Evolutionary conservation across 2,888 invertebrate genomes (phyloP).

Genomic region (Malacosoma neustria): DNA sequence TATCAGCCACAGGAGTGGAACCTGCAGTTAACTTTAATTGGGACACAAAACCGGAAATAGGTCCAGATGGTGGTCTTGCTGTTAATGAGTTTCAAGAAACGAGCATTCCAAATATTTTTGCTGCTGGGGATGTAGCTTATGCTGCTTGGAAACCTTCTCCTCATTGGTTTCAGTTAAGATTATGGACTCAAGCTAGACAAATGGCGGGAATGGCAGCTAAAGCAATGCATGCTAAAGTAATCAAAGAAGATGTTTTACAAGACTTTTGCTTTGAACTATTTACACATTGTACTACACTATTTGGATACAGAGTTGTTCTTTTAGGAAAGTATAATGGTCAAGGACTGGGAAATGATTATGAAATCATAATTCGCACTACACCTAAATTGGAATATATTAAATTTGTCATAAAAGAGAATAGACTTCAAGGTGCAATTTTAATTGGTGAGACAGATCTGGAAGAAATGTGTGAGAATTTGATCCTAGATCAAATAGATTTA

Average conservation of each 20-base stretch:
- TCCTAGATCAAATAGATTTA: constrained; percentile 94
- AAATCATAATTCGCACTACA: constrained; percentile 89
- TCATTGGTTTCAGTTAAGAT: constrained; percentile 95
- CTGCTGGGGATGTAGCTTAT: constrained; percentile 95
- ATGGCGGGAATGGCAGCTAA: constrained; percentile 97
- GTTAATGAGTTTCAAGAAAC: constrained; percentile 93
- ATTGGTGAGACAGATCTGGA: constrained; percentile 98
- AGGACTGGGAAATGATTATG: constrained; percentile 85
- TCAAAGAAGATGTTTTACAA: constrained; percentile 79
- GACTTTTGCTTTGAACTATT: constrained; percentile 99
- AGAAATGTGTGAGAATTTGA: constrained; percentile 98
- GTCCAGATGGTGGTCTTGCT: constrained; percentile 86
- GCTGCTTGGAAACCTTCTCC: constrained; percentile 84
- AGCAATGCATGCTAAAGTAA: constrained; percentile 82
- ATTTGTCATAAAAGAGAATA: constrained; percentile 87
- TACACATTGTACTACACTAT: constrained; percentile 95
- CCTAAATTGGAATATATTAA: constrained; percentile 89
- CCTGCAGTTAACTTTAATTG: constrained; percentile 78
- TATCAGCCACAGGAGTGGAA: constrained; percentile 96
- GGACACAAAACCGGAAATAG: constrained; percentile 64
- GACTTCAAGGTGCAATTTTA: constrained; percentile 93
- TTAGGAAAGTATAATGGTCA: constrained; percentile 96
- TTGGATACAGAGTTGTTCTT: constrained; percentile 93
- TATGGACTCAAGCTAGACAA: constrained; percentile 99
- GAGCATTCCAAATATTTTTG: constrained; percentile 85